Conservation (phyloP, 2,797 vertebrate species). For the Orientallactaga sibirica region DNA sequence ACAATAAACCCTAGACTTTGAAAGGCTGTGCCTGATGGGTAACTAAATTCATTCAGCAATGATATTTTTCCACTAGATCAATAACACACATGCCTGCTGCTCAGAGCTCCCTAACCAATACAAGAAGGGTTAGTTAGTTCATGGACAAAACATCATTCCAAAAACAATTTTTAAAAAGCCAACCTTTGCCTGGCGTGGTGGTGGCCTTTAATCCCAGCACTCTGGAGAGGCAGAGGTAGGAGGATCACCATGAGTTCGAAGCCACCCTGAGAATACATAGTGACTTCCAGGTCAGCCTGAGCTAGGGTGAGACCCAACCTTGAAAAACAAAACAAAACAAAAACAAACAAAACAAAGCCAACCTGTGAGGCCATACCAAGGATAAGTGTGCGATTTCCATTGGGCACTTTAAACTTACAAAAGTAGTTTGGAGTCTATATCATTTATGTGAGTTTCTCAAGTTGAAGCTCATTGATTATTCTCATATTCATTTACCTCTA, state of each 20-base stretch:
- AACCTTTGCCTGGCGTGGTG: neutral
- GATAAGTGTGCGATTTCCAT: constrained; percentile 23
- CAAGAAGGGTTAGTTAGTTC: constrained; percentile 1
- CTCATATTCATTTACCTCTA: constrained; percentile 60
- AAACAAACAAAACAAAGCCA: constrained; percentile 13
- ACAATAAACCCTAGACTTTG: constrained; percentile 7
- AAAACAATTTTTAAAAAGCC: neutral
- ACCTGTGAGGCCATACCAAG: neutral
- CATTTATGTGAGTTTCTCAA: constrained; percentile 43
- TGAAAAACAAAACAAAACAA: neutral
- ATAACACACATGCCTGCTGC: constrained; percentile 5
- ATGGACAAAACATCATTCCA: constrained; percentile 1
- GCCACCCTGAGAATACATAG: too few relatives aligned
- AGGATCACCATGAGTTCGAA: too few relatives aligned
- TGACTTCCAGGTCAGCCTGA: too few relatives aligned
- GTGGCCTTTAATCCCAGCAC: too few relatives aligned
- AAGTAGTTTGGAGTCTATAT: constrained; percentile 50
- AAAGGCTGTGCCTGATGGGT: neutral
- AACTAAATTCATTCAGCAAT: constrained; percentile 54
- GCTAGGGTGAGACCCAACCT: too few relatives aligned
- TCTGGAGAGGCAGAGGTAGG: too few relatives aligned
- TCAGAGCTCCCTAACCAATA: constrained; percentile 23
- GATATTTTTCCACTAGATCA: constrained; percentile 46
- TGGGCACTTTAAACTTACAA: constrained; percentile 19
- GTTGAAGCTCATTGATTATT: constrained; percentile 44